Evolutionary conservation across 2,113 vertebrate genomes (phyloP).

Genomic region (Cyrtonyx montezumae): DNA sequence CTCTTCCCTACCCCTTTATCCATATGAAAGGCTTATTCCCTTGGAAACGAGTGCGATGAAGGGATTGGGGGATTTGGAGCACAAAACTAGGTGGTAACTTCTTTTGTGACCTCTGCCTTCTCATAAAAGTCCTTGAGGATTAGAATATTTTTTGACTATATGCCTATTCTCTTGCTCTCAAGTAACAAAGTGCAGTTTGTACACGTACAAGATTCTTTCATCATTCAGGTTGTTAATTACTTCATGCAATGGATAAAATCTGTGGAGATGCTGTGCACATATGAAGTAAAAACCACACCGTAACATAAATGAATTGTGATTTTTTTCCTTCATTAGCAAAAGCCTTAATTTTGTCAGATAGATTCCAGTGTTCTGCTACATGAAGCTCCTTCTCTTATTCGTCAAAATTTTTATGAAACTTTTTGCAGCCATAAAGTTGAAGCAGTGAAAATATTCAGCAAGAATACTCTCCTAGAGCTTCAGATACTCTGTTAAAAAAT

Average conservation of each 20-base stretch:
- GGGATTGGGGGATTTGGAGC: background rate
- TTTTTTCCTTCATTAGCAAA: background rate
- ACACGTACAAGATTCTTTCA: background rate
- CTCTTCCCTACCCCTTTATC: background rate
- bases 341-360: background rate
- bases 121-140: background rate
- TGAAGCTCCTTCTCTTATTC: background rate
- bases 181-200: background rate
- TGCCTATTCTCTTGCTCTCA: background rate
- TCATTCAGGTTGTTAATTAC: background rate
- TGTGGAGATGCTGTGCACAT: background rate
- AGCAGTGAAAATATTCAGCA: background rate
- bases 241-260: background rate
- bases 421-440: background rate
- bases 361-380: background rate
- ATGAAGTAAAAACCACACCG: background rate
- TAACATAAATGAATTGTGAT: background rate
- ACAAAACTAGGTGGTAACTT: background rate
- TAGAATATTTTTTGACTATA: background rate
- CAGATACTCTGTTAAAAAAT: background rate
- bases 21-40: background rate
- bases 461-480: background rate
- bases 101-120: background rate
- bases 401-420: background rate
- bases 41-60: background rate